Evolutionary conservation across 2,888 invertebrate genomes (phyloP).

Genomic region (Tetropium fuscum): DNA sequence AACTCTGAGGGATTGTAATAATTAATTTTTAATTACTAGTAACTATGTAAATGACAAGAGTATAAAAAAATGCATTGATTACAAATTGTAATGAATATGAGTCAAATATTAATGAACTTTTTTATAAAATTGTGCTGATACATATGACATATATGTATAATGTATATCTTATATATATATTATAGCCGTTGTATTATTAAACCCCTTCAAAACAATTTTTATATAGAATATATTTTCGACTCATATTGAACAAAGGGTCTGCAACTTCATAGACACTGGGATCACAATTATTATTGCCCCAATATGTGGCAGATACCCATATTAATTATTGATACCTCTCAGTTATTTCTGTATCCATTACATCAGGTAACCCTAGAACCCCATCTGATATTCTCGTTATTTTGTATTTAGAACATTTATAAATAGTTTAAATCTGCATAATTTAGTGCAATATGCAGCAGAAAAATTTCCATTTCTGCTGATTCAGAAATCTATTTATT

Average conservation of each 20-base stretch:
- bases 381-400: too few species aligned
- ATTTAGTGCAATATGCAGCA: too few species aligned
- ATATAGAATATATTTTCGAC: not conserved
- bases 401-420: too few species aligned
- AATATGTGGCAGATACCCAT: conserved; percentile 4
- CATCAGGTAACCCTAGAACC: too few species aligned
- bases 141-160: too few species aligned
- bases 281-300: not conserved
- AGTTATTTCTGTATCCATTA: too few species aligned
- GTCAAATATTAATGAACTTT: not conserved
- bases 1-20: too few species aligned
- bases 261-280: not conserved
- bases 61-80: not conserved
- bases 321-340: too few species aligned
- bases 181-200: not conserved
- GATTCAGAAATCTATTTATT: too few species aligned
- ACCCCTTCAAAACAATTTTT: not conserved
- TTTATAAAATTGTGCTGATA: not conserved
- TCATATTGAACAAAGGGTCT: not conserved
- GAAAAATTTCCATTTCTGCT: too few species aligned
- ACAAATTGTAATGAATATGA: not conserved
- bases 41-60: not conserved
- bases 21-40: conserved; percentile 1
- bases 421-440: too few species aligned
- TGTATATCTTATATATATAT: not conserved